These are phyloP conservation scores for Drosophila peninsularis DNA, from an alignment of 2,888 invertebrate species.

Conservation along the genomic window DNA sequence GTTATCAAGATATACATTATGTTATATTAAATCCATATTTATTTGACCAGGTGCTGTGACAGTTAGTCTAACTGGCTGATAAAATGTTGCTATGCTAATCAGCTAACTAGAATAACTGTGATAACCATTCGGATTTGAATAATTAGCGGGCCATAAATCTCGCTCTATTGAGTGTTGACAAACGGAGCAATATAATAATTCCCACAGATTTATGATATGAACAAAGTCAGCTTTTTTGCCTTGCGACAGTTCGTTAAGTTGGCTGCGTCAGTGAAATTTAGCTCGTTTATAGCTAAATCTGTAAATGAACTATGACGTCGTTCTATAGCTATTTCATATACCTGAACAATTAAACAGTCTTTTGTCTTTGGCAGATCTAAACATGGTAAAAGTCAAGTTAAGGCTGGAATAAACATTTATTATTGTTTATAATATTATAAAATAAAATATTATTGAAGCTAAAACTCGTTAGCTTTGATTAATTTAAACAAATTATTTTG, in stretches of 20 bases:
- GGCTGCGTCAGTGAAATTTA: neutral
- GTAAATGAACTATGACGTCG: neutral
- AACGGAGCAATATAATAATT: neutral
- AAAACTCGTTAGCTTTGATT: constrained; percentile 3
- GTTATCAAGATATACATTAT: neutral
- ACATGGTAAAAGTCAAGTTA: neutral
- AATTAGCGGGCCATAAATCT: constrained; percentile 3
- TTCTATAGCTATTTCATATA: neutral
- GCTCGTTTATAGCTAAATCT: neutral
- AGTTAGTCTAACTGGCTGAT: neutral
- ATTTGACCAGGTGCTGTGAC: neutral
- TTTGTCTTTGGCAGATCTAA: neutral
- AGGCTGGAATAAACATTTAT: neutral
- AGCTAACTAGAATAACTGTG: neutral
- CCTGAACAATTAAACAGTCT: neutral
- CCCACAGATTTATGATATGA: neutral
- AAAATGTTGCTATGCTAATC: neutral
- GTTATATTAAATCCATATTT: too few relatives aligned
- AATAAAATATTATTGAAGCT: neutral
- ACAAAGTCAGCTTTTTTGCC: neutral
- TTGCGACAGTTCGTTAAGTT: neutral
- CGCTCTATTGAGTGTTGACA: neutral
- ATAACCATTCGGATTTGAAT: neutral
- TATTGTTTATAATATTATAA: neutral
- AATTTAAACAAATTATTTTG: neutral